Base-by-base conservation (phyloP, 2,113 vertebrate genomes). In the Planiliza haematocheilus region DNA sequence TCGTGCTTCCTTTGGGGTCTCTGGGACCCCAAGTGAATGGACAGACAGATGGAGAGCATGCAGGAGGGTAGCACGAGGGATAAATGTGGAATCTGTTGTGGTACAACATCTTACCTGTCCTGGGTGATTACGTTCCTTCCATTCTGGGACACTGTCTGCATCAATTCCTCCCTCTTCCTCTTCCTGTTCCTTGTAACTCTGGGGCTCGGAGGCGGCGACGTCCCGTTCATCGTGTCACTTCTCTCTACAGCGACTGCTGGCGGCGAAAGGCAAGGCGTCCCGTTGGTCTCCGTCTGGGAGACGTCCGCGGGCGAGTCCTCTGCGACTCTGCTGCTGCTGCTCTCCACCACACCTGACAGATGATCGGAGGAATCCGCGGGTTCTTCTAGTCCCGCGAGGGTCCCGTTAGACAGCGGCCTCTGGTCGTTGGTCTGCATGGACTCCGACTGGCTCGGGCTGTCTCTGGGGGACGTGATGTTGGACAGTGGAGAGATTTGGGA, bases 401-500 rank as follows among this genome's bases (percentile, higher is more conserved):
- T 52, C 0, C 74, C 59, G 0, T 86, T 84, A 0, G 65, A 51
- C 30, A 77, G 1, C 0, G n/a, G n/a, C 53, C 0, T 37, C 39
- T 21, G 38, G 2, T 66, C 8, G 1, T 78, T 56, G 0, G 69
- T 55, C 58, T 68, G 63, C 59, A 13, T 12, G 36, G 66, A 58
- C 72, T 81, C 92, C 41, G 74, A 92, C 82, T 91, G 94, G 88
- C 88, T 89, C 24, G 62, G 92, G 68, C 79, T 87, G 78, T 91
- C 76, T 2, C 51, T 51, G 0, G 76, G 90, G 46, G 85, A 91
- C 20, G 65, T 74, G 78, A 65, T 74, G 75, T 66, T 85, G 0
- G 67, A 77, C 50, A 57, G 36, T 0, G 41, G 75, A 2, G 79
- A 77, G 18, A 18, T n/a, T 0, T 74, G 79, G 8, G 81, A 83